Conservation (phyloP, 2,888 invertebrate species). For the Rapana venosa region DNA sequence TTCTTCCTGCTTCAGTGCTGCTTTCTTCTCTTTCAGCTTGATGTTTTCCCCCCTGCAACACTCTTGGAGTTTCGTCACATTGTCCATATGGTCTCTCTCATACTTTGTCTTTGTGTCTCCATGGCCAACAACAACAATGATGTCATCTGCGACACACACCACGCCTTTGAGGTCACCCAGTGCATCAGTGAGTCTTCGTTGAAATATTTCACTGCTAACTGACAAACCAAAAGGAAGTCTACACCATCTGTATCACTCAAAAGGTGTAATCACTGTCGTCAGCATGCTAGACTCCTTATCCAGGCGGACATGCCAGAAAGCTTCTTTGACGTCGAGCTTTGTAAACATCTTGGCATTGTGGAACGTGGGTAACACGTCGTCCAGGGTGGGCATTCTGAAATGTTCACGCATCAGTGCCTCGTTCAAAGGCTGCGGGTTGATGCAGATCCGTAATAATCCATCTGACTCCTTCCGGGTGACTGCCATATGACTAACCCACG, state of each 20-base stretch:
- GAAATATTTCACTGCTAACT: constrained; percentile 54
- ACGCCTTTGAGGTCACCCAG: constrained; percentile 48
- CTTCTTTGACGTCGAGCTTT: constrained; percentile 58
- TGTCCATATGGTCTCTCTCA: constrained; percentile 44
- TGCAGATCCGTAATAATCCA: constrained; percentile 49
- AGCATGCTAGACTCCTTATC: constrained; percentile 52
- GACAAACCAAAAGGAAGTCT: constrained; percentile 29
- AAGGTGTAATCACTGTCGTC: constrained; percentile 60
- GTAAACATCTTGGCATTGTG: constrained; percentile 54
- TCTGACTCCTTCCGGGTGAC: constrained; percentile 41
- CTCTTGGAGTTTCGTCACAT: constrained; percentile 36
- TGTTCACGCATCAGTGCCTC: constrained; percentile 48
- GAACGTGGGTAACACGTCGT: constrained; percentile 57
- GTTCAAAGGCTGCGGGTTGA: constrained; percentile 53
- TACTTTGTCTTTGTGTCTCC: constrained; percentile 49
- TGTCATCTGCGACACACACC: constrained; percentile 51
- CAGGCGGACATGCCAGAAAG: constrained; percentile 55
- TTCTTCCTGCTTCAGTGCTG: constrained; percentile 29
- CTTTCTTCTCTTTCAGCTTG: constrained; percentile 34
- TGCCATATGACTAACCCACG: constrained; percentile 53
- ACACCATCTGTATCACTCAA: constrained; percentile 55
- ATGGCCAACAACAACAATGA: constrained; percentile 49
- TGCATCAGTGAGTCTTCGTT: constrained; percentile 49
- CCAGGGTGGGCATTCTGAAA: constrained; percentile 52
- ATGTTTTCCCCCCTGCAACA: constrained; percentile 38